Base-by-base conservation (phyloP, 2,797 vertebrate genomes). In the Brachyalestes nurse region DNA sequence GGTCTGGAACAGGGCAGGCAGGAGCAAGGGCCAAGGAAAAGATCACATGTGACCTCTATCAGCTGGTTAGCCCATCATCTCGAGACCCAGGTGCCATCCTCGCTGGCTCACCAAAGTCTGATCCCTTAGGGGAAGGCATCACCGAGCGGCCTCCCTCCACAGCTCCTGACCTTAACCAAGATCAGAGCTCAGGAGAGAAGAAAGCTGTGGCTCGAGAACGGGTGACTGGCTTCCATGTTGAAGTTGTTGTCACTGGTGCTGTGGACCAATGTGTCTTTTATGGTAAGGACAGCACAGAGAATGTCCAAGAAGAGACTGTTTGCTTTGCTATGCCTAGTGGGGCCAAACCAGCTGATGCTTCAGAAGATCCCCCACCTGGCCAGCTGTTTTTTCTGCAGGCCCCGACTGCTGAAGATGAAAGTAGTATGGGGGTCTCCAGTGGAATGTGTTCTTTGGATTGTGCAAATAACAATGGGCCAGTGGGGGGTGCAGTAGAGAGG, bases 41-140 rank as follows among this genome's bases (percentile, higher is more conserved):
- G 91, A 99, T 99, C 90, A 98, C 97, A 14, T 99, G 97, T 1
- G 97, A 99, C 92, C 93, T 99, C 47, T 99, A 98, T 90, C 97
- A 97, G 82, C 93, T 99, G 0, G 94, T 98, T 84, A 97, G 96
- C 84, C 96, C 97, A 0, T 96, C 96, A 0, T 94, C 93, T 7
- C 91, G 94, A n/a, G 96, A 97, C 34, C 93, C 95, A 40, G 88
- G 95, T 80, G 91, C 96, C 76, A 90, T 97, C n/a, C 87, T 97
- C 74, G 93, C 95, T 0, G 91, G 93, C 28, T 85, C 94, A 21
- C 90, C 94, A 5, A 96, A 95, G 84, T 53, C 88, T 19, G 95
- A 95, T 65, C 82, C 84, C 12, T 87, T 88, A 1, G 83, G 86
- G 3, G 92, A 93, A 38, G 75, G 86, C 6, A 87, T 93, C 0